phyloP scores from a whole-genome alignment of 2,797 vertebrate genomes.

The Xerus rutilus region DNA sequence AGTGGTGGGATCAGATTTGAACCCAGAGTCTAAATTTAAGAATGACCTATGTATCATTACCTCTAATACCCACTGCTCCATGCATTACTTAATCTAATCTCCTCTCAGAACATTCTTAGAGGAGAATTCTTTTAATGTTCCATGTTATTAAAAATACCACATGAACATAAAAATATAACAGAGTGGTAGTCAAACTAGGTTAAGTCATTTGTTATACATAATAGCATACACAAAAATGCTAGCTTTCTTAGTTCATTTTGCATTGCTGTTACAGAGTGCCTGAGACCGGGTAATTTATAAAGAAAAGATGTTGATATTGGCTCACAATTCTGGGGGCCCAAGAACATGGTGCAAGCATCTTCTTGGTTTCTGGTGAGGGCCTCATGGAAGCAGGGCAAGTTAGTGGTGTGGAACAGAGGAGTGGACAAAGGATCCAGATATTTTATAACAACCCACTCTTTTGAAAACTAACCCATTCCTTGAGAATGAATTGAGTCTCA shows the following conservation, averaged over 20 bases:
- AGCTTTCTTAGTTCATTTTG: neutral
- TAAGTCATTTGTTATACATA: neutral
- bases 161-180: neutral
- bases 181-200: neutral
- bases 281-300: neutral
- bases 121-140: neutral
- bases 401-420: neutral
- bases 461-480: neutral
- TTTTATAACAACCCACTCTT: neutral
- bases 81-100: neutral
- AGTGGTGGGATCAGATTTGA: neutral
- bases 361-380: neutral
- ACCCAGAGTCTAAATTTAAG: neutral
- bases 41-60: accelerated
- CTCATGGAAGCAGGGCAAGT: neutral
- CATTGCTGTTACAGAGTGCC: neutral
- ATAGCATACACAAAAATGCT: neutral
- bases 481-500: neutral
- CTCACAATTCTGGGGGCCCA: neutral
- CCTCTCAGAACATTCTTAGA: neutral
- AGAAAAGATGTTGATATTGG: neutral
- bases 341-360: neutral
- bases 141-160: neutral
- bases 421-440: neutral
- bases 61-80: neutral